phyloP scores from a whole-genome alignment of 2,888 invertebrate species.

The Acleris sparsana region DNA sequence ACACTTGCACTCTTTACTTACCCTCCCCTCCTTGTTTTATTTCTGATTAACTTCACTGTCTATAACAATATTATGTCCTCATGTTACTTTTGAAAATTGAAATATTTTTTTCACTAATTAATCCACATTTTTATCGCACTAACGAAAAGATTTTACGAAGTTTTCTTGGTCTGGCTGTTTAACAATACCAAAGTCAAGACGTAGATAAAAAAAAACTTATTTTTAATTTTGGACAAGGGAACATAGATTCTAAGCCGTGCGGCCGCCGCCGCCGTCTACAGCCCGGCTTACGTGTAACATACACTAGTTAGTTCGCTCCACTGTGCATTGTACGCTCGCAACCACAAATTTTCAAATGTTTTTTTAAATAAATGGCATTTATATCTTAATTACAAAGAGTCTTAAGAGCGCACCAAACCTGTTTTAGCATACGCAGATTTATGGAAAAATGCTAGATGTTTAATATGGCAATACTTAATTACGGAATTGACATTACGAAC shows the following conservation, averaged over 20 bases:
- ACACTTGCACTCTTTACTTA: no score
- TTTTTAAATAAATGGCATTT: background rate
- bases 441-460: no score
- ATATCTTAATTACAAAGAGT: no score
- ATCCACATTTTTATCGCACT: background rate
- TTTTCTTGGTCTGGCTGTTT: background rate
- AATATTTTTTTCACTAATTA: no score
- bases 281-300: constrained; percentile 42
- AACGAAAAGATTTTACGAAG: background rate
- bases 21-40: no score
- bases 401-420: no score
- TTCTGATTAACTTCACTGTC: no score
- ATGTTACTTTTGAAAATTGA: no score
- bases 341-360: constrained; percentile 15
- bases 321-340: constrained; percentile 43
- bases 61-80: no score
- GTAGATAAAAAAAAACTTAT: background rate
- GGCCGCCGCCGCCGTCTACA: constrained; percentile 6
- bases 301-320: constrained; percentile 49
- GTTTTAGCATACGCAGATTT: no score
- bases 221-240: background rate
- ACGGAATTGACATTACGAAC: no score
- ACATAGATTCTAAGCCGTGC: constrained; percentile 2
- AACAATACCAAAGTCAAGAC: background rate
- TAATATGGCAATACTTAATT: no score